Percentiles rank a stretch among this genome's conserved stretches.
phyloP scores from a whole-genome alignment of 64 coral and sea anemone species.

The Montipora cactus region DNA sequence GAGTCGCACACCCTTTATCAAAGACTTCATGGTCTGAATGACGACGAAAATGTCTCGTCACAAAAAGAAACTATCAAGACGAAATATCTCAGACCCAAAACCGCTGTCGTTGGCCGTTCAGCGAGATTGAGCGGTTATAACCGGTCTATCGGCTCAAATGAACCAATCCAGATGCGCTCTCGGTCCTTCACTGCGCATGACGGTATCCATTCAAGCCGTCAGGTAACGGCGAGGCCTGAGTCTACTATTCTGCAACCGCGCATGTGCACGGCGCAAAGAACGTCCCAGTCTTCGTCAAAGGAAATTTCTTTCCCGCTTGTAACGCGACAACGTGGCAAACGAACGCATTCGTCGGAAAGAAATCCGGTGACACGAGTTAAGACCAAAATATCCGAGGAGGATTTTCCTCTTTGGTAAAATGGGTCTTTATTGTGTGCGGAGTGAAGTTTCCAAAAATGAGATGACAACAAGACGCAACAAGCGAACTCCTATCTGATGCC shows the following conservation, averaged over 20 bases:
- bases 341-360: too few species aligned
- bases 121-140: neutral
- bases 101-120: neutral
- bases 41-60: neutral
- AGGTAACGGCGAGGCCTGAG: neutral
- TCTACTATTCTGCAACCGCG: neutral
- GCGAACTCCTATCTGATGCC: too few species aligned
- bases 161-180: neutral
- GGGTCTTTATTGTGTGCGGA: too few species aligned
- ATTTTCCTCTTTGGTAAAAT: too few species aligned
- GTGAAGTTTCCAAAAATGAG: too few species aligned
- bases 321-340: neutral
- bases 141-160: neutral
- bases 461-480: too few species aligned
- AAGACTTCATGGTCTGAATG: neutral
- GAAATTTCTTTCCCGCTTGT: neutral
- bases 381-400: too few species aligned
- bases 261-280: neutral
- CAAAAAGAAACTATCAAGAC: neutral
- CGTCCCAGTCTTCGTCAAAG: neutral
- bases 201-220: neutral
- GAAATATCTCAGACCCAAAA: neutral
- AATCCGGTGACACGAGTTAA: too few species aligned
- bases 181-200: conserved; percentile 3
- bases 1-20: too few species aligned